These are phyloP conservation scores for Synergus itoensis DNA, from an alignment of 2,888 invertebrate species.

Conservation along the genomic window DNA sequence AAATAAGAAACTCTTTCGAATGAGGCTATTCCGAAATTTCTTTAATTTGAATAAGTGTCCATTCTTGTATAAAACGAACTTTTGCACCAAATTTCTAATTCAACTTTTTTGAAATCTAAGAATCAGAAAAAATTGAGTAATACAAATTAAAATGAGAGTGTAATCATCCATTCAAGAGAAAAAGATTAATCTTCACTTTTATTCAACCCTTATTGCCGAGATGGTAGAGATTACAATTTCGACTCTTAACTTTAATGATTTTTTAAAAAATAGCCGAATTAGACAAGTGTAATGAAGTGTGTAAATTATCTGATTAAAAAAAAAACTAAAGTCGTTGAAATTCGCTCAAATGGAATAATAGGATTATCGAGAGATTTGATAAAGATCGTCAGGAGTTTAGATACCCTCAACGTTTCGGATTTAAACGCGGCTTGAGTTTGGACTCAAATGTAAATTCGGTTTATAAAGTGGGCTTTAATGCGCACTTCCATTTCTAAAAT, in stretches of 20 bases:
- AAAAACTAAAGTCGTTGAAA: background rate
- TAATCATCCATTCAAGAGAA: no score
- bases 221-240: background rate
- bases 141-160: no score
- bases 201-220: no score
- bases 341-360: background rate
- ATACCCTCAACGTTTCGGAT: conserved; percentile 14
- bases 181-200: no score
- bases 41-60: conserved; percentile 17
- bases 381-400: background rate
- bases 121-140: background rate
- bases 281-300: background rate
- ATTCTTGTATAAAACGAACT: background rate
- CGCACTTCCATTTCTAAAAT: background rate
- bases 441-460: conserved; percentile 10
- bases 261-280: no score
- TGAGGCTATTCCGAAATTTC: background rate
- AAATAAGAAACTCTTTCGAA: no score
- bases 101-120: background rate
- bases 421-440: background rate
- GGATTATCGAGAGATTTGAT: conserved; percentile 18
- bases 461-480: background rate
- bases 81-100: no score
- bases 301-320: background rate
- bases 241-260: background rate